phyloP scores from a whole-genome alignment of 2,888 invertebrate species.

The Heteromurus nitidus region DNA sequence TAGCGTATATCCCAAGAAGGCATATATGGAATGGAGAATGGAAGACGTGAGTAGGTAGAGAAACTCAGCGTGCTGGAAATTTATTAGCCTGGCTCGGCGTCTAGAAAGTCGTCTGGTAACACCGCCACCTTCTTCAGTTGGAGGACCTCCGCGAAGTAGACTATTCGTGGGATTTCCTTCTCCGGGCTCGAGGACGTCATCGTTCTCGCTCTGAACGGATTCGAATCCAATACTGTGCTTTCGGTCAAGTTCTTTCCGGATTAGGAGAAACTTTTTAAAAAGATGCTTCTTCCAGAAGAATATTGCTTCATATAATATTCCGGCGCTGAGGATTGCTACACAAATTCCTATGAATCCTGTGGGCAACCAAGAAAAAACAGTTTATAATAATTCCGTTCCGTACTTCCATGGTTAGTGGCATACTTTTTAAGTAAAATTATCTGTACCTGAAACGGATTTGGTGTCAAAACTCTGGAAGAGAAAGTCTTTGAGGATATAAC shows the following conservation, averaged over 20 bases:
- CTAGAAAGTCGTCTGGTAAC: no score
- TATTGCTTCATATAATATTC: constrained; percentile 69
- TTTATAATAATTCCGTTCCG: no score
- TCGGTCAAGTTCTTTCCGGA: neutral
- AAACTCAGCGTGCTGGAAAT: neutral
- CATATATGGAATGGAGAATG: constrained; percentile 67
- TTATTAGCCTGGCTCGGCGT: neutral
- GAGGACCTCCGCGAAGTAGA: constrained; percentile 11
- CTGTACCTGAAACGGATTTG: constrained; percentile 55
- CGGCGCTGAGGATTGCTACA: constrained; percentile 58
- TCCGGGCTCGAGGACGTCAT: constrained; percentile 3
- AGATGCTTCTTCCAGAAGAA: constrained; percentile 58
- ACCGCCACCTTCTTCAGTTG: constrained; percentile 12
- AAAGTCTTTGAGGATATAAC: constrained; percentile 62
- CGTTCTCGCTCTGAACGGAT: neutral
- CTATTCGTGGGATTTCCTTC: constrained; percentile 14
- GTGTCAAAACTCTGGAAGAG: constrained; percentile 65
- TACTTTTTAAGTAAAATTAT: constrained; percentile 10
- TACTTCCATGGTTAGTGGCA: no score
- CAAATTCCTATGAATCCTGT: neutral
- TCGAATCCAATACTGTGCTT: neutral
- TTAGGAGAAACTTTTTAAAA: constrained; percentile 43
- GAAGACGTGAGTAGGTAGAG: constrained; percentile 53
- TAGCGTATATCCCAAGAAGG: constrained; percentile 66
- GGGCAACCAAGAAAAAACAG: constrained; percentile 3